These are phyloP conservation scores for Melanostigma gelatinosum DNA, from an alignment of 2,113 vertebrate genomes.

Conservation along the genomic window DNA sequence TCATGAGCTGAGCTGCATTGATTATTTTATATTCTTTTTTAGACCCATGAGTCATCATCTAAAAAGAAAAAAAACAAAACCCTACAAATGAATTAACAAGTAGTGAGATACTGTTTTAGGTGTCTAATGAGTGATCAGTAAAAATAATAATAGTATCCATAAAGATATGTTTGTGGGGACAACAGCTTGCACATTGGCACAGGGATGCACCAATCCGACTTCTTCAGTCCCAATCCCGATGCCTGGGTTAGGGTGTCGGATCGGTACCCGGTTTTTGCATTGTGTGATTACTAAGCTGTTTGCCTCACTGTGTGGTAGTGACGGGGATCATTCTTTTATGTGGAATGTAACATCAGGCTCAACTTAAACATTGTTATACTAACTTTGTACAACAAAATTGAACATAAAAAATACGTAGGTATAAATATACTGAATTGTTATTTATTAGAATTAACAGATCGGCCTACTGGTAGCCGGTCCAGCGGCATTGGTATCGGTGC, in stretches of 20 bases:
- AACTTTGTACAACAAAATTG: background rate
- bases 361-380: too few relatives aligned
- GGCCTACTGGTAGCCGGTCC: too few relatives aligned
- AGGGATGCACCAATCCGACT: too few relatives aligned
- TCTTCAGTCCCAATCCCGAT: too few relatives aligned
- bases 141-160: background rate
- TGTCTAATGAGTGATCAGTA: background rate
- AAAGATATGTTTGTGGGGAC: background rate
- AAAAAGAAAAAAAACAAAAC: background rate
- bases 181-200: background rate
- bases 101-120: background rate
- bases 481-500: background rate
- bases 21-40: background rate
- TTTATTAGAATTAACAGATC: background rate
- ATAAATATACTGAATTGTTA: background rate
- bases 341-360: too few relatives aligned
- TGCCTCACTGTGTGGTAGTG: too few relatives aligned
- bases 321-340: too few relatives aligned
- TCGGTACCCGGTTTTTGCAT: too few relatives aligned
- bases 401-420: background rate
- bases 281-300: too few relatives aligned
- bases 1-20: slow-evolving; percentile 10
- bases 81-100: background rate
- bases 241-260: too few relatives aligned
- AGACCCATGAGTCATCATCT: background rate